A percentile compares a stretch with the other conserved stretches of the same genome.
These are phyloP conservation scores for Drosophila punjabiensis DNA, from an alignment of 1,140 invertebrate genomes.

Conservation along the genomic window DNA sequence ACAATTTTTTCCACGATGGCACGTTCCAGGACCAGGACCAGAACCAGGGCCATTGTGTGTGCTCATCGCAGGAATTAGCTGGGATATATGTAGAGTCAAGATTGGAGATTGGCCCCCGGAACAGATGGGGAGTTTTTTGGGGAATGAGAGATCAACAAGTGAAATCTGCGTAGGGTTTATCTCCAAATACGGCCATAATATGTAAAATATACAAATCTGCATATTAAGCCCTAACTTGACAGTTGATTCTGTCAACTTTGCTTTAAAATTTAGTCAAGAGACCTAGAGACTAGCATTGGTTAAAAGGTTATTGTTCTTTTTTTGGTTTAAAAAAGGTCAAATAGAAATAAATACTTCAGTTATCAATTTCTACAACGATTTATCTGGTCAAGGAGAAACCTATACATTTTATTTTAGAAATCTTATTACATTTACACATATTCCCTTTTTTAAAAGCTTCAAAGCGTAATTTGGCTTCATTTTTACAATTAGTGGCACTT, in stretches of 20 bases:
- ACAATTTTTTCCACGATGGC: conserved; percentile 2
- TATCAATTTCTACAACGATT: not conserved
- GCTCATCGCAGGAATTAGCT: conserved; percentile 41
- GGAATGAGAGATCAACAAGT: conserved; percentile 27
- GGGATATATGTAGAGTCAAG: conserved; percentile 37
- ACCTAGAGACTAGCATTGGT: not conserved
- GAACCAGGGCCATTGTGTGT: conserved; percentile 18
- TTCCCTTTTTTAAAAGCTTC: not conserved
- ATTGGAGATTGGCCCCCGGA: conserved; percentile 10
- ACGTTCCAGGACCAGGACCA: conserved; percentile 9
- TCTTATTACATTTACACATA: not conserved
- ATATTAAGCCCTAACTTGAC: not conserved
- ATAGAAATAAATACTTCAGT: too few relatives aligned
- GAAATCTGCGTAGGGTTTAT: conserved; percentile 2
- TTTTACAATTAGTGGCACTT: not conserved
- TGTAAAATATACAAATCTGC: not conserved
- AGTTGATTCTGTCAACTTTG: not conserved
- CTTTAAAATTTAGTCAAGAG: not conserved
- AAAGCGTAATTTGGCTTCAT: not conserved
- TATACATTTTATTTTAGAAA: too few relatives aligned
- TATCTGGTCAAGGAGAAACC: not conserved
- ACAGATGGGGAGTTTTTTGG: conserved; percentile 15
- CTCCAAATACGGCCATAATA: not conserved
- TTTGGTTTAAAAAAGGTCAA: not conserved
- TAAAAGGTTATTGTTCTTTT: too few relatives aligned